Base-by-base conservation (phyloP, 2,888 invertebrate genomes). In the Cryptophagus acutangulus region DNA sequence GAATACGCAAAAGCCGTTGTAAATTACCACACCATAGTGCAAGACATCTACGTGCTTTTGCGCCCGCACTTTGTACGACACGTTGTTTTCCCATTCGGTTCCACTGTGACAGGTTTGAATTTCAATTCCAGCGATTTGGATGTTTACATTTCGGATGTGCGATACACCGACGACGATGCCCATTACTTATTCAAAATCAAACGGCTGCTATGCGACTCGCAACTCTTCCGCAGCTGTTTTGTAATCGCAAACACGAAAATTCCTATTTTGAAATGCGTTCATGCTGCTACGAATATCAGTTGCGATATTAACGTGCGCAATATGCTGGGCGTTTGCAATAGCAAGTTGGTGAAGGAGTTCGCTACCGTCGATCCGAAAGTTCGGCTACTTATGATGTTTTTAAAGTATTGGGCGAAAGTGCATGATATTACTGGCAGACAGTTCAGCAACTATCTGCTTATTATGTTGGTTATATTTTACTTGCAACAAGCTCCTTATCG, bases 231-330 rank as follows among this genome's bases (percentile, higher is more conserved):
- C 0, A 73, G 80, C 37, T 68, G 84, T 12, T 58, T 80, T 15
- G 67, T 78, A 31, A 85, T 87, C 54, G 79, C 82, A 0, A 72
- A 74, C 34, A 87, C 88, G 9, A 81, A 82, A 61, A 84, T 84
- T 2, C 89, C 89, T 16, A 84, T 89, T 46, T 78, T 89, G 8
- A 87, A 85, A 61, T 82, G 84, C 62, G 70, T 73, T 45, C 84
- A 87, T 61, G 51, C 68, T 1, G 70, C 72, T 8, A 82, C 82
- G 0, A 69, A 71, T 0, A 75, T 80, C 14, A 76, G 75, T 55
- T 79, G 84, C 53, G 89, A 89, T 63, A 71, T 89, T 17, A 84
- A 82, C 37, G 80, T 86, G 61, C 82, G 81, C 52, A 83, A 81
- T 33, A 74, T 77, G 12, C 72, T 83, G 2, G 87, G 84, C 2